Evolutionary conservation across 2,888 invertebrate genomes (phyloP).

Genomic region (Hanleya hanleyi): DNA sequence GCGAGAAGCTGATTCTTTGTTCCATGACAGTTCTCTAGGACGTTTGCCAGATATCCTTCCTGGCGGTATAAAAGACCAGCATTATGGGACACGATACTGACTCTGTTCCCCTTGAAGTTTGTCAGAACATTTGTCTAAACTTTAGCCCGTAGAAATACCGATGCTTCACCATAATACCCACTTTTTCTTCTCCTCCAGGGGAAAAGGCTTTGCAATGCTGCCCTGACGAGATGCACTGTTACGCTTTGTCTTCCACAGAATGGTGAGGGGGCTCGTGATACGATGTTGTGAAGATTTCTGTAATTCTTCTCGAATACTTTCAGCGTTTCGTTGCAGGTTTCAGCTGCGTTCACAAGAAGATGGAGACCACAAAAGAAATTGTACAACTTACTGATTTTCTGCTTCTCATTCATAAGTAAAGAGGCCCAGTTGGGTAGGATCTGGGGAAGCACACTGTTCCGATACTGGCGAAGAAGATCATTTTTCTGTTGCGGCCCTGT

Average conservation of each 20-base stretch:
- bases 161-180: neutral
- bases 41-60: too few relatives aligned
- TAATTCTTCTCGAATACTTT: neutral
- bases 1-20: neutral
- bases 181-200: neutral
- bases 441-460: neutral
- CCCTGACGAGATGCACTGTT: too few relatives aligned
- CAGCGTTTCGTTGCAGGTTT: neutral
- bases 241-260: too few relatives aligned
- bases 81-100: too few relatives aligned
- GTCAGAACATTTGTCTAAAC: too few relatives aligned
- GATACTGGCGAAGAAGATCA: neutral
- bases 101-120: too few relatives aligned
- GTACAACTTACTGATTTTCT: neutral
- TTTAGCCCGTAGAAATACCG: too few relatives aligned
- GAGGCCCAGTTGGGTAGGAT: neutral
- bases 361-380: neutral
- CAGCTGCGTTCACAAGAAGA: neutral
- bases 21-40: too few relatives aligned
- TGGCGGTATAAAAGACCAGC: too few relatives aligned
- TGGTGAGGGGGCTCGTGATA: too few relatives aligned
- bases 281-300: too few relatives aligned
- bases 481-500: neutral
- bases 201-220: neutral
- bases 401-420: neutral